Evolutionary conservation across 35 echinoderm and acorn worm genomes (phyloP).

Genomic region (Acanthaster planci): DNA sequence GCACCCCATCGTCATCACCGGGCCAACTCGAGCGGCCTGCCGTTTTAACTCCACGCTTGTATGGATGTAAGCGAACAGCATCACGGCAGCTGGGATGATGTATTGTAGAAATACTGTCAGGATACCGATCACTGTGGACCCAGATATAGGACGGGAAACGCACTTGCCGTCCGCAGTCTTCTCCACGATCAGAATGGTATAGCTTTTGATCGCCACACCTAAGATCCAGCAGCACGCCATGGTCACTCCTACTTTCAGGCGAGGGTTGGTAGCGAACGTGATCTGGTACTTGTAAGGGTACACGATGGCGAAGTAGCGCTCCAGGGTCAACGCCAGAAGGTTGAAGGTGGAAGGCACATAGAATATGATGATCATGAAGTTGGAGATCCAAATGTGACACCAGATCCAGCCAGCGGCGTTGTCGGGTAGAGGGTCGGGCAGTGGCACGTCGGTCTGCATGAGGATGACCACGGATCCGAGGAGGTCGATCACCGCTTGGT

Average conservation of each 20-base stretch:
- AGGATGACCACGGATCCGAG: slow-evolving; percentile 38
- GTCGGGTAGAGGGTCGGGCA: not conserved
- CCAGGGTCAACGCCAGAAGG: slow-evolving; percentile 61
- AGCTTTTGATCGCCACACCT: not conserved
- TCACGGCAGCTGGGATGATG: slow-evolving; percentile 31
- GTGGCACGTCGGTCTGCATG: not conserved
- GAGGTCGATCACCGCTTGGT: slow-evolving; percentile 44
- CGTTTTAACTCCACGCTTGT: slow-evolving; percentile 31
- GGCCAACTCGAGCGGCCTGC: not conserved
- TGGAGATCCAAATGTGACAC: slow-evolving; percentile 65
- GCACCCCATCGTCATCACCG: not conserved
- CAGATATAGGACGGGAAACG: not conserved
- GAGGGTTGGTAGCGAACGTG: not conserved
- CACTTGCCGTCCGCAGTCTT: not conserved
- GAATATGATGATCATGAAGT: slow-evolving; percentile 41
- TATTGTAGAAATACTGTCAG: slow-evolving; percentile 32
- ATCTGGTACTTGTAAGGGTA: slow-evolving; percentile 46
- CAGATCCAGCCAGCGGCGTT: slow-evolving; percentile 32
- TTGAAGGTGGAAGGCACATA: slow-evolving; percentile 60
- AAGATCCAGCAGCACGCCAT: slow-evolving; percentile 29
- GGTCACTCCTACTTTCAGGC: not conserved
- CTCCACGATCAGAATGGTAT: not conserved
- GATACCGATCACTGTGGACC: slow-evolving; percentile 8
- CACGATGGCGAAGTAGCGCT: slow-evolving; percentile 74
- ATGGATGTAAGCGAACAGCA: slow-evolving; percentile 36